Evolutionary conservation across 2,797 vertebrate genomes (phyloP).

Genomic region (Ptychobarbus kaznakovi): DNA sequence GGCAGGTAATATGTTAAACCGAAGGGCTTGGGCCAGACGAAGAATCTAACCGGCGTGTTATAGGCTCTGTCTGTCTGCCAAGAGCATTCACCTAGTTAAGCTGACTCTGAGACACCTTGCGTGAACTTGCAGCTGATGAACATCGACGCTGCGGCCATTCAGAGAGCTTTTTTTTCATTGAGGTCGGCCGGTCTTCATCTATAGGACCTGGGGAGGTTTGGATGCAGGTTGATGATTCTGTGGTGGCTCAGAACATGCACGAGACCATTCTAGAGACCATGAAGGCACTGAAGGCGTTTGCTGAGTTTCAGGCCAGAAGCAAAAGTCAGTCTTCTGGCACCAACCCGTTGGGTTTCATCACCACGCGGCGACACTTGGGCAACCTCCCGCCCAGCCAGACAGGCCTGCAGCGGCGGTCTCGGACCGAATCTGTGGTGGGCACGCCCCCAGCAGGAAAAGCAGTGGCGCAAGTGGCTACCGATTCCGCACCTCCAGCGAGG

Average conservation of each 20-base stretch:
- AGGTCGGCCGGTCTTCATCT: slow-evolving; percentile 94
- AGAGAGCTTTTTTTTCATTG: slow-evolving; percentile 97
- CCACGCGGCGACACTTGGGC: slow-evolving; percentile 90
- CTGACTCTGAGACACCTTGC: slow-evolving; percentile 91
- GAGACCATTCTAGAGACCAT: slow-evolving; percentile 97
- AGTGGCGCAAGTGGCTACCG: slow-evolving; percentile 84
- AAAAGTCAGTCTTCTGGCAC: slow-evolving; percentile 93
- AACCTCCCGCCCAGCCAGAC: slow-evolving; percentile 91
- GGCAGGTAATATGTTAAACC: slow-evolving; percentile 98
- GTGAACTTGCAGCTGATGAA: slow-evolving; percentile 98
- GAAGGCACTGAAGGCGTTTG: slow-evolving; percentile 93
- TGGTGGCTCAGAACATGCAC: slow-evolving; percentile 97
- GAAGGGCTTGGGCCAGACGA: slow-evolving; percentile 93
- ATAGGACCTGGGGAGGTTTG: slow-evolving; percentile 96
- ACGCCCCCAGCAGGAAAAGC: slow-evolving; percentile 87
- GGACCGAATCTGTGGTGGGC: slow-evolving; percentile 86
- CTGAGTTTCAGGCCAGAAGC: slow-evolving; percentile 91
- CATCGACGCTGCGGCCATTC: slow-evolving; percentile 96
- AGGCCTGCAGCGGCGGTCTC: slow-evolving; percentile 88
- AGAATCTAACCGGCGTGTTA: slow-evolving; percentile 97
- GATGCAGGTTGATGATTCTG: slow-evolving; percentile 98
- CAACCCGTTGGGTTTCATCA: slow-evolving; percentile 94
- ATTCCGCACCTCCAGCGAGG: slow-evolving; percentile 91
- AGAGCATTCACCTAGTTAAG: slow-evolving; percentile 92
- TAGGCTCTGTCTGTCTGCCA: slow-evolving; percentile 92